Conservation (phyloP, 2,113 vertebrate species). For the Carollia perspicillata region DNA sequence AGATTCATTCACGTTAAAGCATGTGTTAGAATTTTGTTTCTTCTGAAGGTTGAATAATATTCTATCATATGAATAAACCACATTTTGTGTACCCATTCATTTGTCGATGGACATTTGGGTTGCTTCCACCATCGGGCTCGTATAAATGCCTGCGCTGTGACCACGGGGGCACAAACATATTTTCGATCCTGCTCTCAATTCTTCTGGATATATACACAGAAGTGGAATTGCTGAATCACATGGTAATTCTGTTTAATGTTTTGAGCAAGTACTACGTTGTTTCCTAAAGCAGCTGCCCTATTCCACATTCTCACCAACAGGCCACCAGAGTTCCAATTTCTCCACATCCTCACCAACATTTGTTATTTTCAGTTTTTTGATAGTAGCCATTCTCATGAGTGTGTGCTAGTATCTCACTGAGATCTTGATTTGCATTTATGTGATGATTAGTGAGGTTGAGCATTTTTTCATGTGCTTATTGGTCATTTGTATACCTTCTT, state of each 20-base stretch:
- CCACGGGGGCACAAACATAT: background rate
- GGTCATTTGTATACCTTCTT: background rate
- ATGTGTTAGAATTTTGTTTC: background rate
- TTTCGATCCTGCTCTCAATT: background rate
- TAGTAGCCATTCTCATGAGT: background rate
- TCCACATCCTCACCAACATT: background rate
- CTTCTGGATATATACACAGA: background rate
- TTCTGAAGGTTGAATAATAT: background rate
- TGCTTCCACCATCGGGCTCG: background rate
- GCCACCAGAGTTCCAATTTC: background rate
- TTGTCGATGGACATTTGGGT: background rate
- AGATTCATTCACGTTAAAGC: background rate
- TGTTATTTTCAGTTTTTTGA: background rate
- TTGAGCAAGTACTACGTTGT: background rate
- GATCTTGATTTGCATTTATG: background rate
- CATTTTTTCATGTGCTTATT: background rate
- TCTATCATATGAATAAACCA: background rate
- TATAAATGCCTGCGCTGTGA: background rate
- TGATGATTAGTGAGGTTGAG: background rate
- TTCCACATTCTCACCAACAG: background rate
- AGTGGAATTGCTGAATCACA: background rate
- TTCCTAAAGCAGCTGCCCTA: background rate
- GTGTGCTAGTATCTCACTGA: background rate
- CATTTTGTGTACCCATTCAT: background rate
- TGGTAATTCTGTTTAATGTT: background rate